These are phyloP conservation scores for Oophaga sylvatica DNA, from an alignment of 2,797 vertebrate species.

Conservation along the genomic window DNA sequence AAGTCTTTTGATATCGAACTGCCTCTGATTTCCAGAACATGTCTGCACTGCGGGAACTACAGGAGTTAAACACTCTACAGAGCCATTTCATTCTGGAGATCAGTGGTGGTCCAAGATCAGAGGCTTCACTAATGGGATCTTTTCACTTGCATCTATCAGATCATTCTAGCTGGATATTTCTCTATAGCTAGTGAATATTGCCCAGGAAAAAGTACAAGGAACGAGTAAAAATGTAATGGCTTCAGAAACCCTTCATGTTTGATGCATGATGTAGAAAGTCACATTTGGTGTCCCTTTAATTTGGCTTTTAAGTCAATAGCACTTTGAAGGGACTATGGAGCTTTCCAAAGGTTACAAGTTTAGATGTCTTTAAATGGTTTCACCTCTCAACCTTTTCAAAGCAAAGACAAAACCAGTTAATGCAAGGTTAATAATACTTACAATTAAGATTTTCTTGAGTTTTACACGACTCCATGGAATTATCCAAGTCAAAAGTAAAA, in stretches of 20 bases:
- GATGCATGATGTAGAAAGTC: not conserved
- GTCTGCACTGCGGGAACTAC: not conserved
- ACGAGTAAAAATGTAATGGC: not conserved
- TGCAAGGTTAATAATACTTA: slow-evolving; percentile 58
- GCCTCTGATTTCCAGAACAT: not conserved
- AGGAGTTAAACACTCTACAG: not conserved
- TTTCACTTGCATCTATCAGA: not conserved
- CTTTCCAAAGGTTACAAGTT: not conserved
- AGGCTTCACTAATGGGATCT: not conserved
- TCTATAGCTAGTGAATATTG: not conserved
- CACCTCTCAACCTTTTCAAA: not conserved
- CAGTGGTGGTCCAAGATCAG: not conserved
- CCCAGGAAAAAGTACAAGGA: not conserved
- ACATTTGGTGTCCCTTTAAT: not conserved
- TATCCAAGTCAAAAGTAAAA: slow-evolving; percentile 76
- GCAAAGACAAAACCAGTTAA: not conserved
- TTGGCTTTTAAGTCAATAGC: not conserved
- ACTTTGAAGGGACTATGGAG: not conserved
- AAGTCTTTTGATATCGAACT: not conserved
- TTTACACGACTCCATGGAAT: slow-evolving; percentile 56
- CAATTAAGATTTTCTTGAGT: slow-evolving; percentile 63
- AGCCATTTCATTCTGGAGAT: not conserved
- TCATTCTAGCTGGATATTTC: not conserved
- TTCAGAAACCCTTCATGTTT: not conserved
- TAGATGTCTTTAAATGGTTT: not conserved